A percentile compares a stretch with the other conserved stretches of the same genome.
Conservation (phyloP, 37 sponge, comb jelly and placozoan genomes). For the Aplysina aerophoba region DNA sequence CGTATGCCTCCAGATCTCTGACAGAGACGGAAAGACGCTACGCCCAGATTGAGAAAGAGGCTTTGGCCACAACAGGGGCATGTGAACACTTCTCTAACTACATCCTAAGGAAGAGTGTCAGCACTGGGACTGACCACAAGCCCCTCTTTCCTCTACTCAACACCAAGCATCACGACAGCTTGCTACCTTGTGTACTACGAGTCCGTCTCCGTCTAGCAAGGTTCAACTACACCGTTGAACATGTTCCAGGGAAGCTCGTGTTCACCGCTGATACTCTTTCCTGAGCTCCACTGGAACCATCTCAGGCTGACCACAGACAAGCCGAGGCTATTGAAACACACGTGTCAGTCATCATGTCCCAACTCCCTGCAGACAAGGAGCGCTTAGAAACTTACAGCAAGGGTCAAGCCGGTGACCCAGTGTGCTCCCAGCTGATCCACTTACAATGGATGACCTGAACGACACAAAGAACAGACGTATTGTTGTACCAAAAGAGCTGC, state of each 20-base stretch:
- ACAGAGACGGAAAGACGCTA: conserved; percentile 43
- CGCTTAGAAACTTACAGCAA: too few relatives aligned
- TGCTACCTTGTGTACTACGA: conserved; percentile 40
- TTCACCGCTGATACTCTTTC: conserved; percentile 46
- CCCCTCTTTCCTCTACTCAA: conserved; percentile 47
- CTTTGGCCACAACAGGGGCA: conserved; percentile 48
- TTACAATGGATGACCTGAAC: too few relatives aligned
- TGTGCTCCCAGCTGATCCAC: too few relatives aligned
- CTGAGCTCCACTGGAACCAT: too few relatives aligned
- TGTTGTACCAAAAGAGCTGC: conserved; percentile 26
- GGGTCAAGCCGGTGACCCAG: too few relatives aligned
- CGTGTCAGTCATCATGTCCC: neutral
- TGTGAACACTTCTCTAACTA: conserved; percentile 52
- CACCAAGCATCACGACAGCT: conserved; percentile 27
- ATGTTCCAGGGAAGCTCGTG: conserved; percentile 42
- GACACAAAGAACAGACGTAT: neutral
- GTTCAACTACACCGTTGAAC: conserved; percentile 40
- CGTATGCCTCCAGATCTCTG: conserved; percentile 53
- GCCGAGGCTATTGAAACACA: neutral
- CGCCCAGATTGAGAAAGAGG: conserved; percentile 65
- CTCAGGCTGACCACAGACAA: conserved; percentile 24
- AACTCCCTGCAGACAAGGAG: neutral
- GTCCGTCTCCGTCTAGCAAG: conserved; percentile 42
- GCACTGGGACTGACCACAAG: conserved; percentile 49
- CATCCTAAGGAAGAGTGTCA: conserved; percentile 20